These are phyloP conservation scores for Speoplatyrhinus poulsoni DNA, from an alignment of 2,113 vertebrate genomes.

Conservation along the genomic window DNA sequence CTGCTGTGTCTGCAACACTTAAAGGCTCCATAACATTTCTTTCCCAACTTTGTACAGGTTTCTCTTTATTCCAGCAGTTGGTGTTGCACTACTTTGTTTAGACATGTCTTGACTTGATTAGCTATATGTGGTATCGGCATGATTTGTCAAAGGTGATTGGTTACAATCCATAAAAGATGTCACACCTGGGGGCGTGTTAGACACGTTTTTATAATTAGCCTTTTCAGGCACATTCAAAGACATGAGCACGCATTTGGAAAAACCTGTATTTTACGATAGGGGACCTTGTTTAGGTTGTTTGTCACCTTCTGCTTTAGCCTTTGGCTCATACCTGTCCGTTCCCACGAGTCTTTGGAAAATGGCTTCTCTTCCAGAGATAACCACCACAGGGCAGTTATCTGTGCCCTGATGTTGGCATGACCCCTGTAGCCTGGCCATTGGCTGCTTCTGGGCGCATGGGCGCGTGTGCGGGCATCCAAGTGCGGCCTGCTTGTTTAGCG, in stretches of 20 bases:
- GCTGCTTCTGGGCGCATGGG: conserved; percentile 31
- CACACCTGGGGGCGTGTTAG: no score
- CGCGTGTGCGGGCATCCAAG: conserved; percentile 21
- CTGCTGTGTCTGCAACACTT: not conserved
- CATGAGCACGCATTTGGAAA: no score
- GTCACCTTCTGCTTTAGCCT: conserved; percentile 3
- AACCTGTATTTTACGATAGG: not conserved
- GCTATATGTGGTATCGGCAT: no score
- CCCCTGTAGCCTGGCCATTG: conserved; percentile 3
- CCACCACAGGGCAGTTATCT: conserved; percentile 25
- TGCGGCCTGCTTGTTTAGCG: conserved; percentile 55
- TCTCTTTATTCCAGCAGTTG: no score
- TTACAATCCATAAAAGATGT: no score
- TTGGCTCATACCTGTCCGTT: conserved; percentile 1
- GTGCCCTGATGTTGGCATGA: conserved; percentile 24
- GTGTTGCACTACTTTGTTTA: no score
- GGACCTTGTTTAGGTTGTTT: conserved; percentile 22
- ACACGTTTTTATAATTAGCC: no score
- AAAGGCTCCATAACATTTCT: no score
- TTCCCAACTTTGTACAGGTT: no score
- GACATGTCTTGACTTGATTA: no score
- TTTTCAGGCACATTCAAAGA: no score
- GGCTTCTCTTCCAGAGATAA: conserved; percentile 32
- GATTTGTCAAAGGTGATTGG: no score
- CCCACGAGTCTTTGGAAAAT: not conserved